Percentiles rank a stretch among this genome's conserved stretches.
These are phyloP conservation scores for Avahi laniger DNA, from an alignment of 2,797 vertebrate species.

Conservation along the genomic window DNA sequence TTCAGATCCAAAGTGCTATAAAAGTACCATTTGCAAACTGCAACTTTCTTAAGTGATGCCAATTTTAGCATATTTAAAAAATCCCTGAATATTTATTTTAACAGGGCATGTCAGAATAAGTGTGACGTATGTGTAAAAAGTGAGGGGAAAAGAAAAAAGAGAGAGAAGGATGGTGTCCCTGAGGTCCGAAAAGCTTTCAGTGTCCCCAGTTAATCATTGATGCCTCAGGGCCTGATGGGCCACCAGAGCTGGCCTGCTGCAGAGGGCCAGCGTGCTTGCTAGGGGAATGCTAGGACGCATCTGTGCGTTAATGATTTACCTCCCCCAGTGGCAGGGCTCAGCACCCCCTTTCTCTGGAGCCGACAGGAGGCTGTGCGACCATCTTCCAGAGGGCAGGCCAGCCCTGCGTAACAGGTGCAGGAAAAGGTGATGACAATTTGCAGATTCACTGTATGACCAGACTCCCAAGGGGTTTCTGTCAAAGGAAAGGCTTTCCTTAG, in stretches of 20 bases:
- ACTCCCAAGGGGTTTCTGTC: not conserved
- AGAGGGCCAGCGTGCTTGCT: conserved; percentile 54
- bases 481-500: not conserved
- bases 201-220: conserved; percentile 74
- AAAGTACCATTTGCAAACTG: not conserved
- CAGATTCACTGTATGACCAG: not conserved
- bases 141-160: not conserved
- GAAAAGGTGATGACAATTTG: not conserved
- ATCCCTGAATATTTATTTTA: conserved; percentile 23
- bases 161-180: not conserved
- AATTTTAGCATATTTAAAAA: conserved; percentile 18
- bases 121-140: not conserved
- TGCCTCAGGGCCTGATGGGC: not conserved
- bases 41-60: conserved; percentile 9
- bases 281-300: conserved; percentile 58
- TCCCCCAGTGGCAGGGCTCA: not conserved
- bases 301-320: conserved; percentile 71
- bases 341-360: not conserved
- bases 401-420: not conserved
- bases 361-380: not conserved
- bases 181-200: not conserved
- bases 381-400: not conserved
- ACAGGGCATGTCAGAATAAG: not conserved
- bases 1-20: not conserved
- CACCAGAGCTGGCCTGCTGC: not conserved